A percentile compares a stretch with the other conserved stretches of the same genome.
These are phyloP conservation scores for Caloenas nicobarica DNA, from an alignment of 2,113 vertebrate species.

Conservation along the genomic window DNA sequence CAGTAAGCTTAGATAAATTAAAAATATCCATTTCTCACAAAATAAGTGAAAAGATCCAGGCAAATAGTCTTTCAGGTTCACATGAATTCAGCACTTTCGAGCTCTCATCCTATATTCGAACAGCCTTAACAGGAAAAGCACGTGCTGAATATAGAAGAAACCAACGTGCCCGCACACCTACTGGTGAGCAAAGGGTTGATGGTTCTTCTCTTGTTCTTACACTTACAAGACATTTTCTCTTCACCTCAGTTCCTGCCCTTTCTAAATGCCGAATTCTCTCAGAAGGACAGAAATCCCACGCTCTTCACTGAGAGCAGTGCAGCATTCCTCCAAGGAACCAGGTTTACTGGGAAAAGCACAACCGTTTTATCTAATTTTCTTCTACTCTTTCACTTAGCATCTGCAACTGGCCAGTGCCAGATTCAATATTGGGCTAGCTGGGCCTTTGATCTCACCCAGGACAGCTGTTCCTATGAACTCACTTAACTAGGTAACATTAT, in stretches of 20 bases:
- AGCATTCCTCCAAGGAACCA: not conserved
- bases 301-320: not conserved
- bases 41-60: not conserved
- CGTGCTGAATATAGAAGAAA: conserved; percentile 22
- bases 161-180: not conserved
- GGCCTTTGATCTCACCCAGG: not conserved
- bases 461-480: not conserved
- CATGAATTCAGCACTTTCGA: conserved; percentile 3
- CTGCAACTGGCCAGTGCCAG: not conserved
- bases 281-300: not conserved
- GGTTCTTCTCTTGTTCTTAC: not conserved
- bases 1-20: not conserved
- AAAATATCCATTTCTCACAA: not conserved
- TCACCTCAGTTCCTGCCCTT: not conserved
- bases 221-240: not conserved
- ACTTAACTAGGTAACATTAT: not conserved
- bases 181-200: not conserved
- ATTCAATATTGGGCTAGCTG: not conserved
- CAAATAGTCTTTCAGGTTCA: not conserved
- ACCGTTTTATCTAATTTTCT: not conserved
- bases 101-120: conserved; percentile 28
- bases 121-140: not conserved
- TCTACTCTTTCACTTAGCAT: not conserved
- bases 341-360: not conserved
- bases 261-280: not conserved